These are phyloP conservation scores for Platichthys stellatus DNA, from an alignment of 2,113 vertebrate species.

Conservation along the genomic window DNA sequence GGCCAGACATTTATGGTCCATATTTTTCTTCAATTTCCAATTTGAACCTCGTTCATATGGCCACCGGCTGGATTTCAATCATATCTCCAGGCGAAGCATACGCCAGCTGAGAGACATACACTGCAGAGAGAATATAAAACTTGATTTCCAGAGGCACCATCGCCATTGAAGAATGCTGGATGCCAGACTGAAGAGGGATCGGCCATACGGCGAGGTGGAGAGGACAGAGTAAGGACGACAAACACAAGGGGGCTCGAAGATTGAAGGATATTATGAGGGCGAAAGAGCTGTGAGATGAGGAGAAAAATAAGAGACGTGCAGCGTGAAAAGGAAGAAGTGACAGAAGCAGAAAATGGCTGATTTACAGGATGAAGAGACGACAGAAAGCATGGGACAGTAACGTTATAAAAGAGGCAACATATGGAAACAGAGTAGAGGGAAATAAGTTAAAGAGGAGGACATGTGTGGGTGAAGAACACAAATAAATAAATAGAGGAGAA, in stretches of 20 bases:
- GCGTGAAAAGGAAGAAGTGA: not conserved
- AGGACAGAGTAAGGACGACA: constrained; percentile 13
- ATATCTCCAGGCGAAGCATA: constrained; percentile 23
- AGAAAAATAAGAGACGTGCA: constrained; percentile 6
- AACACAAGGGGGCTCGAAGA: constrained; percentile 26
- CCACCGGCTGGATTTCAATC: constrained; percentile 25
- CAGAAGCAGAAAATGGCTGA: not conserved
- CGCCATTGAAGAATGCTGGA: constrained; percentile 23
- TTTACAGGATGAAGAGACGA: not conserved
- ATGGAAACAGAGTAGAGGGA: constrained; percentile 2
- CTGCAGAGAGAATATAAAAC: constrained; percentile 37
- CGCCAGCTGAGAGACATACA: constrained; percentile 19
- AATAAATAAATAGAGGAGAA: constrained; percentile 28
- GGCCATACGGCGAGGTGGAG: constrained; percentile 1
- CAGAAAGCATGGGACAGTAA: not conserved
- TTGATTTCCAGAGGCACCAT: constrained; percentile 46
- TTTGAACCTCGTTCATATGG: constrained; percentile 35
- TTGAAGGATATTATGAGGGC: constrained; percentile 15
- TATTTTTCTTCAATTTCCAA: constrained; percentile 47
- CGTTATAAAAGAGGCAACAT: constrained; percentile 22
- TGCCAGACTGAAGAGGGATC: constrained; percentile 32
- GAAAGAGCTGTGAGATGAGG: constrained; percentile 17
- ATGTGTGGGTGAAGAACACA: constrained; percentile 9
- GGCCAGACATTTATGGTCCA: constrained; percentile 35
- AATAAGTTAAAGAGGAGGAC: not conserved